Conservation (phyloP, 2,888 invertebrate species). For the Chrysodeixis includens region DNA sequence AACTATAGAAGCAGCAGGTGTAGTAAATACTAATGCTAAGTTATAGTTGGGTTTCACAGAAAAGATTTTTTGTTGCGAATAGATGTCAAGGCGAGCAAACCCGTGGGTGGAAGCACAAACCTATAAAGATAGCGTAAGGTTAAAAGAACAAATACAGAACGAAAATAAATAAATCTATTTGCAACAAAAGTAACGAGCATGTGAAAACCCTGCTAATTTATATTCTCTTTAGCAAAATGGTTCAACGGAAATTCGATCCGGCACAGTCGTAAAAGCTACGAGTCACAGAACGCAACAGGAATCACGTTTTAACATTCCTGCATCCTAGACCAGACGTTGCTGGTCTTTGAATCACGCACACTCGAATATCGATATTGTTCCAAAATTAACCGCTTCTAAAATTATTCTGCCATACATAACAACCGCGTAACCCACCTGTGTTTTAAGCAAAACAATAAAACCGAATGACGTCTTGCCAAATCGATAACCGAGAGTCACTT, state of each 20-base stretch:
- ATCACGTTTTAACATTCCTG: conserved; percentile 33
- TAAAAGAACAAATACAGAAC: not conserved
- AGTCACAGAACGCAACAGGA: conserved; percentile 20
- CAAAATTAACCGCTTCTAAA: conserved; percentile 53
- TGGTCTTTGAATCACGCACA: conserved; percentile 49
- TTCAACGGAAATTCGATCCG: not conserved
- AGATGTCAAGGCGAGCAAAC: not conserved
- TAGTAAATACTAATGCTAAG: too few species aligned
- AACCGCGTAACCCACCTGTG: conserved; percentile 43
- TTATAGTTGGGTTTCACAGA: not conserved
- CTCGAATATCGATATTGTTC: conserved; percentile 51
- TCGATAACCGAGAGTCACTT: conserved; percentile 20
- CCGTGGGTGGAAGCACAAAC: not conserved
- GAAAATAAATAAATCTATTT: not conserved
- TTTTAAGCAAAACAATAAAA: conserved; percentile 39
- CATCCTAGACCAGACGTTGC: conserved; percentile 36
- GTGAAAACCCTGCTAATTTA: not conserved
- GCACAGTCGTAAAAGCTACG: conserved; percentile 7
- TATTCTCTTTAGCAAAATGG: not conserved
- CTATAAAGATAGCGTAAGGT: conserved; percentile 1
- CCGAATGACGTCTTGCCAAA: conserved; percentile 35
- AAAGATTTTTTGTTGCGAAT: not conserved
- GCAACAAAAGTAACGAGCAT: not conserved
- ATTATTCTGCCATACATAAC: conserved; percentile 35
- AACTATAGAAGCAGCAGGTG: too few species aligned